Evolutionary conservation across 2,113 vertebrate species (phyloP).

Genomic region (Cephalopholis sonnerati): DNA sequence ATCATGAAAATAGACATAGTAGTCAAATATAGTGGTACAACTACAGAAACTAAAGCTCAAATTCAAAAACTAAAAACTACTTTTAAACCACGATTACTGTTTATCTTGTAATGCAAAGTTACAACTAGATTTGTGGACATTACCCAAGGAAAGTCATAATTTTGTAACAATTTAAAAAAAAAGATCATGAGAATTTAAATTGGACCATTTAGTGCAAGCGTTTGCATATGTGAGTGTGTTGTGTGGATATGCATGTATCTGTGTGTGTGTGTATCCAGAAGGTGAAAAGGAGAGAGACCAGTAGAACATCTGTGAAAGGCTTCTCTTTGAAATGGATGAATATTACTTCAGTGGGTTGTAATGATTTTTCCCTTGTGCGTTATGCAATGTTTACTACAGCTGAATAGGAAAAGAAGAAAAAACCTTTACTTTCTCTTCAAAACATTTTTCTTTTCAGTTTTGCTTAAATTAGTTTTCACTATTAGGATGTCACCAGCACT

Average conservation of each 20-base stretch:
- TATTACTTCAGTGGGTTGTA: not conserved
- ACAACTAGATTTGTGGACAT: not conserved
- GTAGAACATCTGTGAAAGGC: not conserved
- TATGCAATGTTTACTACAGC: not conserved
- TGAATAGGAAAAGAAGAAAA: not conserved
- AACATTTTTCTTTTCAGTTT: conserved; percentile 12
- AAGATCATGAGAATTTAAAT: not conserved
- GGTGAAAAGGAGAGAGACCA: not conserved
- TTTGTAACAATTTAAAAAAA: not conserved
- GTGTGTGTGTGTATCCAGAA: not conserved
- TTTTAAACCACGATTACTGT: not conserved
- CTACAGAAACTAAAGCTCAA: not conserved
- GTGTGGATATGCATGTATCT: not conserved
- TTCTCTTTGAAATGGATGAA: not conserved
- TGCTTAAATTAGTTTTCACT: conserved; percentile 29
- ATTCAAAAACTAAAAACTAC: not conserved
- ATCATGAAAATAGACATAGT: not conserved
- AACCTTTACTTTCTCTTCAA: not conserved
- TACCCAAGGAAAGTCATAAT: not conserved
- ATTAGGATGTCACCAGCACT: conserved; percentile 13
- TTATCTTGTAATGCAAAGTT: not conserved
- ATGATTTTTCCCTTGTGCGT: not conserved
- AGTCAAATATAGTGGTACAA: not conserved
- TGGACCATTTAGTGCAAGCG: not conserved
- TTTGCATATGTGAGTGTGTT: not conserved